A percentile compares a stretch with the other conserved stretches of the same genome.
These are phyloP conservation scores for Desoria tigrina DNA, from an alignment of 2,888 invertebrate genomes.

Conservation along the genomic window DNA sequence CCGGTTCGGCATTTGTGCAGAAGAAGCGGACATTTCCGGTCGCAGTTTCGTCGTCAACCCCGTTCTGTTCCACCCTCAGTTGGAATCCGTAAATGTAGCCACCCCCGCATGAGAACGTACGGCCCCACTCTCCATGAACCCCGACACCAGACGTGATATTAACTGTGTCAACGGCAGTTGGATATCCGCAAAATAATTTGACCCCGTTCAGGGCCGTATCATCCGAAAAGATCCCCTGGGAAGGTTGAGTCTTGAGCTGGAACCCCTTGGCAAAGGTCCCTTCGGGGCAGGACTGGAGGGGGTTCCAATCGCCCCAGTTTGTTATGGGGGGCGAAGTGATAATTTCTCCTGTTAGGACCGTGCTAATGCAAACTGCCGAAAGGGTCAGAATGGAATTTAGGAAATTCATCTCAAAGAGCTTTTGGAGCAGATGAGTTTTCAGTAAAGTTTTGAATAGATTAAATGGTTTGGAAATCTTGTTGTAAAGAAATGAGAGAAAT, in stretches of 20 bases:
- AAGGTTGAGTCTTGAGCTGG: conserved; percentile 30
- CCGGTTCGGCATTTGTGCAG: conserved; percentile 18
- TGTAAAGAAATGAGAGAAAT: too few relatives aligned
- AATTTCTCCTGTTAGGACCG: conserved; percentile 15
- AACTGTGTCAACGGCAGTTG: conserved; percentile 1
- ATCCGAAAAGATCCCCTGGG: conserved; percentile 12
- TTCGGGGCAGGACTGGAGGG: conserved; percentile 23
- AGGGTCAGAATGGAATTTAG: too few relatives aligned
- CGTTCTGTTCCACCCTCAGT: conserved; percentile 19
- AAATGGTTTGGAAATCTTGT: too few relatives aligned
- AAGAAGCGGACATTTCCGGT: conserved; percentile 26
- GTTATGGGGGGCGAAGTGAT: conserved; percentile 25
- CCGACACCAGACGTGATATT: conserved; percentile 17
- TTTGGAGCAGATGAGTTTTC: too few relatives aligned
- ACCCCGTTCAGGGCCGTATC: conserved; percentile 27
- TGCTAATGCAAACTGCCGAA: too few relatives aligned
- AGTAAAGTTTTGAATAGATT: too few relatives aligned
- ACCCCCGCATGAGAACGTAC: conserved; percentile 24
- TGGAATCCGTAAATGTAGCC: conserved; percentile 28
- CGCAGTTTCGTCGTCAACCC: conserved; percentile 27
- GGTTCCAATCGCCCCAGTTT: conserved; percentile 34
- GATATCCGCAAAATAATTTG: conserved; percentile 26
- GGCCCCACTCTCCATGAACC: conserved; percentile 27
- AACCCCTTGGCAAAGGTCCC: conserved; percentile 25
- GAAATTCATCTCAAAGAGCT: too few relatives aligned